phyloP scores from a whole-genome alignment of 2,888 invertebrate genomes.

The Zeuzera pyrina region DNA sequence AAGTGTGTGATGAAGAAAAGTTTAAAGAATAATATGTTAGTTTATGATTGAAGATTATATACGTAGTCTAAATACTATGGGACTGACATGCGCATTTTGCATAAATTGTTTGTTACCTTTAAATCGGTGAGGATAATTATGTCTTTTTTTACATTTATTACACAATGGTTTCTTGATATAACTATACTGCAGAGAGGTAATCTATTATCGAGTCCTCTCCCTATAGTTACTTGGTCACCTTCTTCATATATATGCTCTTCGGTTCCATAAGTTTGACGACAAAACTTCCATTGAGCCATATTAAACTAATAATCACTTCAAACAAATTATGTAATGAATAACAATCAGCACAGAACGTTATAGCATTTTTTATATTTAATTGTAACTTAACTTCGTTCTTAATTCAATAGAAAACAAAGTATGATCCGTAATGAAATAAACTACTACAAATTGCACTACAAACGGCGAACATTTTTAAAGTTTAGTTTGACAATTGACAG shows the following conservation, averaged over 20 bases:
- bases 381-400: too few relatives aligned
- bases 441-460: too few relatives aligned
- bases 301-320: conserved; percentile 8
- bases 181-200: conserved; percentile 47
- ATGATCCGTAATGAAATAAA: too few relatives aligned
- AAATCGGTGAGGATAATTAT: conserved; percentile 46
- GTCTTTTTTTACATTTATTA: conserved; percentile 33
- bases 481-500: too few relatives aligned
- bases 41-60: too few relatives aligned
- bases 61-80: too few relatives aligned
- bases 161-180: conserved; percentile 56
- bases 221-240: conserved; percentile 48
- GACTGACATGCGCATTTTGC: too few relatives aligned
- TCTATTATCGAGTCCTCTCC: conserved; percentile 41
- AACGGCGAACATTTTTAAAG: too few relatives aligned
- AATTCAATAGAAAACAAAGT: too few relatives aligned
- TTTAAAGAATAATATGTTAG: too few relatives aligned
- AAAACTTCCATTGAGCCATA: conserved; percentile 57
- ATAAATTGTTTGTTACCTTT: conserved; percentile 34
- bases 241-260: conserved; percentile 41
- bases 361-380: background rate
- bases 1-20: too few relatives aligned
- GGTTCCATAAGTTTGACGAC: conserved; percentile 36
- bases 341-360: background rate
- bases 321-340: background rate